Evolutionary conservation across 2,888 invertebrate genomes (phyloP), one percentile per base, ranked within the genome.

Genomic region (Caenorhabditis zanzibari): DNA sequence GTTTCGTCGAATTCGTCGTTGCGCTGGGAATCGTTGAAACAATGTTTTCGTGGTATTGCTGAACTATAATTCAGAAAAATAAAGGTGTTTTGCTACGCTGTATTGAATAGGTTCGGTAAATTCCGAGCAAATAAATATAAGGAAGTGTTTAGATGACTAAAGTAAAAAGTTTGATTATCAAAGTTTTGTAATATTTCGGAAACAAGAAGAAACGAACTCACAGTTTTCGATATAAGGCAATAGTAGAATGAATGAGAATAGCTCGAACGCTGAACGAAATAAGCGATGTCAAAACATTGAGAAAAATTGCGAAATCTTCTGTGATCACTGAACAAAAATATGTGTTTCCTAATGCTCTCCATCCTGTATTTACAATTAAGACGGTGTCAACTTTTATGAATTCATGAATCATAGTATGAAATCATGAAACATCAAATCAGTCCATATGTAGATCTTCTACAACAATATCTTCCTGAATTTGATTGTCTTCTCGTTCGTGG

Each of bases 181-280:
- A n/a, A n/a, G n/a, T n/a, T n/a, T n/a, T n/a, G n/a, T n/a, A n/a
- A n/a, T n/a, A n/a, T n/a, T n/a, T n/a, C n/a, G n/a, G n/a, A n/a
- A n/a, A n/a, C n/a, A n/a, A n/a, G n/a, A n/a, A n/a, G n/a, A 28
- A 61, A 71, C 64, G 61, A 74, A 77, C 68, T 81, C 75, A 76
- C 63, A 47, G 52, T 38, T 58, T 41, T 44, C 38, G 56, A 24
- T 38, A 16, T 28, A 3, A 24, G 28, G 32, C 61, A 26, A 35
- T 52, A 26, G 4, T 22, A 49, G 61, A 77, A 59, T 68, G 76
- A 76, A 49, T 5, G 14, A 0, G 58, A 41, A 71, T 28, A 61
- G 35, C 19, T 19, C 24, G 19, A 24, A 54, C 54, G 26, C 54
- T 6, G 2, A 14, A 28, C 44, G n/a, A 44, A 44, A 44, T 26